Conservation (phyloP, 2,113 vertebrate genomes). For the Eolophus roseicapilla region DNA sequence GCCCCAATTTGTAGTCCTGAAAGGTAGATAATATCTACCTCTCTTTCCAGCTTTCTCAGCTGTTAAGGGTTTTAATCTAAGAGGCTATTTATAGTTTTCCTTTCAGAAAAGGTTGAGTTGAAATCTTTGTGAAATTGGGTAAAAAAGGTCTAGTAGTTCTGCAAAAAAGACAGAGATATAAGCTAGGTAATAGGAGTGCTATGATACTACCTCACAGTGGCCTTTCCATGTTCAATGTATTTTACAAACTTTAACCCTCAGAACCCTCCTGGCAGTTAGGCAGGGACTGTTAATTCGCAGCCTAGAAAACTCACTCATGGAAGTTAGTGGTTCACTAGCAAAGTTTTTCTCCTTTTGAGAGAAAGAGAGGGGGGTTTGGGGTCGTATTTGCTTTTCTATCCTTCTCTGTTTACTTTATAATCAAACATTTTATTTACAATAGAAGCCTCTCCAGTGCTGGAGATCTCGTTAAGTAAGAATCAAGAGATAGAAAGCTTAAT, state of each 20-base stretch:
- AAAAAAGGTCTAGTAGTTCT: constrained; percentile 39
- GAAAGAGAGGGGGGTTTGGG: neutral
- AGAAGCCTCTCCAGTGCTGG: constrained; percentile 10
- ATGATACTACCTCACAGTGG: neutral
- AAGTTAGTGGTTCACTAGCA: neutral
- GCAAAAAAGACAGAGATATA: neutral
- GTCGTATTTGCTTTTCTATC: neutral
- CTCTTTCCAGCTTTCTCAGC: constrained; percentile 35
- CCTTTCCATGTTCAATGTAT: neutral
- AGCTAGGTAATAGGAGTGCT: constrained; percentile 6
- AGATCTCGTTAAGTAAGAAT: constrained; percentile 20
- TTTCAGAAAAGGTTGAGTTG: constrained; percentile 60
- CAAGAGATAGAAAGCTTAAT: constrained; percentile 23
- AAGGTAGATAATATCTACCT: constrained; percentile 51
- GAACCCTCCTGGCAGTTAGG: neutral
- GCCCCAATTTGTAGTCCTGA: constrained; percentile 45
- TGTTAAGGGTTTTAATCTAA: constrained; percentile 58
- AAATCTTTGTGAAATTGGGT: constrained; percentile 60
- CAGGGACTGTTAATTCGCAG: neutral
- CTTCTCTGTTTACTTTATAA: constrained; percentile 21
- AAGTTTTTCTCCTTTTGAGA: neutral
- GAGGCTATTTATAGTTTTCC: constrained; percentile 53
- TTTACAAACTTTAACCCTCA: neutral
- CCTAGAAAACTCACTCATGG: neutral
- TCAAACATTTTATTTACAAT: constrained; percentile 1